Percentiles rank a stretch among this genome's conserved stretches.
phyloP scores from a whole-genome alignment of 2,797 vertebrate species.

The Acanthis flammea region DNA sequence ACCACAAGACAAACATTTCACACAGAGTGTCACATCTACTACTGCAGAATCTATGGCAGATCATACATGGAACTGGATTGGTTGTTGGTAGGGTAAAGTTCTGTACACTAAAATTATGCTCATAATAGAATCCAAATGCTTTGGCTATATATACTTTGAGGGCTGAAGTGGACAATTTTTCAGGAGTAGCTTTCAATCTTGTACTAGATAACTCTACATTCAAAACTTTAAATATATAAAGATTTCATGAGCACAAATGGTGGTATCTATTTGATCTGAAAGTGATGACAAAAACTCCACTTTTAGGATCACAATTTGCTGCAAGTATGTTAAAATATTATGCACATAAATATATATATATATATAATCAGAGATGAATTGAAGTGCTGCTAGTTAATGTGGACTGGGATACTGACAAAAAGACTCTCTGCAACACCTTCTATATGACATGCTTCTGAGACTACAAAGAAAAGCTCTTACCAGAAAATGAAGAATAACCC shows the following conservation, averaged over 20 bases:
- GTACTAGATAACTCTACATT: background rate
- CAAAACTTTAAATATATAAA: background rate
- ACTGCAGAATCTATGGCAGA: background rate
- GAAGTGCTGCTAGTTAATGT: accelerated
- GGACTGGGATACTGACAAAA: background rate
- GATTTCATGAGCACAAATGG: background rate
- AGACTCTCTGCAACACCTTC: background rate
- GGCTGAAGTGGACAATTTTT: background rate
- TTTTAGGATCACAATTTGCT: background rate
- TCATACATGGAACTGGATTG: background rate
- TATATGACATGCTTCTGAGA: background rate
- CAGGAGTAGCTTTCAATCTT: background rate
- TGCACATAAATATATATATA: background rate
- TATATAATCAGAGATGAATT: background rate
- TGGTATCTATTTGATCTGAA: background rate
- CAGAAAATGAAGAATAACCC: background rate
- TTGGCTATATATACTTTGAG: background rate
- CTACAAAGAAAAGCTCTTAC: background rate
- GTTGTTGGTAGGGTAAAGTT: background rate
- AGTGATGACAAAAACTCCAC: background rate
- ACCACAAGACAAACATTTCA: background rate
- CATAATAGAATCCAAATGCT: background rate
- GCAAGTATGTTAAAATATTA: background rate
- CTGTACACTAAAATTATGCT: background rate
- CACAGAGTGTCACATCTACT: background rate